Base-by-base conservation (phyloP, 1,140 invertebrate genomes). In the Coenobita brevimanus region DNA sequence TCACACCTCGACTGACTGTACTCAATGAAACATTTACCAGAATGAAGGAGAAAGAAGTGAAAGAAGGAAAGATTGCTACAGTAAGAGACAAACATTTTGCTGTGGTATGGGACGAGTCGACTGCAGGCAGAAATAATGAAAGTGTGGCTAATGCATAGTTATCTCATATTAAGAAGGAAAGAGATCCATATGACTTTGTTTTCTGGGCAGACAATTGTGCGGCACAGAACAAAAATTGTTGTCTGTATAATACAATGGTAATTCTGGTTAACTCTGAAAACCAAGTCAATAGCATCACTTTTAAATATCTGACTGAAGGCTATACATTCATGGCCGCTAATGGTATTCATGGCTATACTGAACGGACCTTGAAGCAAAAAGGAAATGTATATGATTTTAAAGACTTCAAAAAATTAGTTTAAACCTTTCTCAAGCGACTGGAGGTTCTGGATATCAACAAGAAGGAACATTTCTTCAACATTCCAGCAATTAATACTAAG, bases 11-110 rank as follows among this genome's bases (percentile, higher is more conserved):
- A 2, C 69, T 84, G 3, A 36, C 73, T 73, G 82, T 84, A 41
- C 46, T 84, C 43, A 84, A 84, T 84, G 64, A 73, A 71, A 84
- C 67, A 54, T 84, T 84, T 84, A 64, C 82, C 69, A 73, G 15
- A 30, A 84, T 84, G 67, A 73, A 73, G 64, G 82, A 24, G n/a
- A 73, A 84, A 30, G 30, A 73, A 73, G 0, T 84, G 24, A 50
- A 84, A 8, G 67, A 57, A 73, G 82, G 82, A 73, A 73, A 84
- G 2, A 57, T 73, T 50, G 71, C 64, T 73, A 84, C 21, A 50
- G 67, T 36, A 84, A 71, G 33, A 73, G 41, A 50, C 24, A 84
- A 71, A 84, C 82, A 73, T 84, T 84, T 46, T 84, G 69, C 82
- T 36, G 67, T 84, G 24, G 6, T 84, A 57, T 84, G 64, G 67